Percentiles rank a stretch among this genome's conserved stretches.
Conservation (phyloP, 2,113 vertebrate species). For the Poeciliopsis occidentalis region DNA sequence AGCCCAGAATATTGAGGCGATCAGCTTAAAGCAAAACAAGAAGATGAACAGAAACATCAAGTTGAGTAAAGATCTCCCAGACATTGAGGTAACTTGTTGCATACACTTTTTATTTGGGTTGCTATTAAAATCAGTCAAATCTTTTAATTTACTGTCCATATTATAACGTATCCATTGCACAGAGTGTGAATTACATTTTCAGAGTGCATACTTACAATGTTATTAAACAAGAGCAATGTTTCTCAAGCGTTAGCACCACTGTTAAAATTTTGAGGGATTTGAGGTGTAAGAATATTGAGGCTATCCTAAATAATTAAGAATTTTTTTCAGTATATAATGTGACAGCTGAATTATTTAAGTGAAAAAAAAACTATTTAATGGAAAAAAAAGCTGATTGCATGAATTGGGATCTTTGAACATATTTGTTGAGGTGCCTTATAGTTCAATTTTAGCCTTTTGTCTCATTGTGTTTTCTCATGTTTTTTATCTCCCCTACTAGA, state of each 20-base stretch:
- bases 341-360: neutral
- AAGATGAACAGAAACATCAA: conserved; percentile 37
- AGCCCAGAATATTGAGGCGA: neutral
- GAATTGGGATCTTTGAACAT: neutral
- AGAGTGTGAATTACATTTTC: neutral
- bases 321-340: neutral
- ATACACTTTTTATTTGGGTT: neutral
- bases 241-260: neutral
- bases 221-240: neutral
- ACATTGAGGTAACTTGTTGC: conserved; percentile 73
- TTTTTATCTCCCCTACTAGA: neutral
- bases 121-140: neutral
- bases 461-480: neutral
- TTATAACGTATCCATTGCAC: neutral
- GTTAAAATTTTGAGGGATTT: neutral
- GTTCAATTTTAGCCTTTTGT: neutral
- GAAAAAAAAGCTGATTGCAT: neutral
- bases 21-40: neutral
- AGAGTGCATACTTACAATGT: neutral
- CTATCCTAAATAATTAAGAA: no score
- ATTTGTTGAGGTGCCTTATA: neutral
- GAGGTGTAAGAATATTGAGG: no score
- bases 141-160: neutral
- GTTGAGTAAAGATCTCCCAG: conserved; percentile 75
- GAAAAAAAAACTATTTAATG: neutral